Conservation (phyloP, 2,113 vertebrate species). For the Marcusenius ussheri region DNA sequence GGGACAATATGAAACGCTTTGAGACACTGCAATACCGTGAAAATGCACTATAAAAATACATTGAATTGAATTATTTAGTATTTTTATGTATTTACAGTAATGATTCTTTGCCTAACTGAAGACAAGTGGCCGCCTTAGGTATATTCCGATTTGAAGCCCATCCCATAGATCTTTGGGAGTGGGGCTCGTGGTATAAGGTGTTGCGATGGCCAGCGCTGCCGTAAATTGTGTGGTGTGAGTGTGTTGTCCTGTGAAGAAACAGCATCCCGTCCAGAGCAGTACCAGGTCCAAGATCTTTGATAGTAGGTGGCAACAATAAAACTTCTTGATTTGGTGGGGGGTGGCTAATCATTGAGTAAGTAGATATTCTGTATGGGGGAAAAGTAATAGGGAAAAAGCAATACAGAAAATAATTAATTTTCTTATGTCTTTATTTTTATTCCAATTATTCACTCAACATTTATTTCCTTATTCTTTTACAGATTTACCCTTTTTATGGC, state of each 20-base stretch:
- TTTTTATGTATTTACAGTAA: background rate
- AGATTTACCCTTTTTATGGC: background rate
- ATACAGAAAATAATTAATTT: background rate
- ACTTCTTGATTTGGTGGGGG: too few relatives aligned
- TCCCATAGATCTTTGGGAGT: too few relatives aligned
- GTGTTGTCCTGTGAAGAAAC: too few relatives aligned
- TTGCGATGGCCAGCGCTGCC: background rate
- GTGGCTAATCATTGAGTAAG: too few relatives aligned
- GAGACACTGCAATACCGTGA: too few relatives aligned
- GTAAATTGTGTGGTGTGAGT: background rate
- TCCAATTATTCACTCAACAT: background rate
- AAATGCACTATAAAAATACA: too few relatives aligned
- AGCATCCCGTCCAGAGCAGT: background rate
- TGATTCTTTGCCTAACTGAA: background rate
- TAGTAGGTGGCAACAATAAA: too few relatives aligned
- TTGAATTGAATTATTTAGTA: background rate
- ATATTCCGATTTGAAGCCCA: background rate
- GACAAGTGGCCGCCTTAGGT: background rate
- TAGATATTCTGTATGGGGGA: too few relatives aligned
- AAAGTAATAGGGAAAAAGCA: background rate
- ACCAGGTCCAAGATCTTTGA: background rate
- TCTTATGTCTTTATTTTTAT: background rate
- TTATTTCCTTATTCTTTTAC: background rate
- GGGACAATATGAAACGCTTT: too few relatives aligned
- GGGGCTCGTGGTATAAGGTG: too few relatives aligned